phyloP scores from a whole-genome alignment of 2,888 invertebrate species.

The Chaitophorus viminalis region DNA sequence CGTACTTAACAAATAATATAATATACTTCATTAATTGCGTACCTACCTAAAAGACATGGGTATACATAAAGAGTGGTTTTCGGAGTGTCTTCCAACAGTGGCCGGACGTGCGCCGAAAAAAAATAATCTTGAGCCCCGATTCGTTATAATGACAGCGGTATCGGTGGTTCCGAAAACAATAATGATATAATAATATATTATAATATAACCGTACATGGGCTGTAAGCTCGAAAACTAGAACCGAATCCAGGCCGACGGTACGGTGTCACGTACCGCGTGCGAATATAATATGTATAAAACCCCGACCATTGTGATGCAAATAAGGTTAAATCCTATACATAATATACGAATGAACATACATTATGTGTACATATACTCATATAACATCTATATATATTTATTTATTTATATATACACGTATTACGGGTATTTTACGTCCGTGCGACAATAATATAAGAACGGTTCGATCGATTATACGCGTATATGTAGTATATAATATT shows the following conservation, averaged over 20 bases:
- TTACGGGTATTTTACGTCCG: neutral
- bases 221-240: neutral
- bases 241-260: neutral
- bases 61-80: too few species aligned
- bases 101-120: too few species aligned
- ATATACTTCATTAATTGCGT: too few species aligned
- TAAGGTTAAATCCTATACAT: constrained; percentile 1
- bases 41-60: too few species aligned
- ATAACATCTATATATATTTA: too few species aligned
- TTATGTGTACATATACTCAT: neutral
- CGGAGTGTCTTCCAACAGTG: too few species aligned
- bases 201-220: neutral
- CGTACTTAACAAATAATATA: too few species aligned
- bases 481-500: too few species aligned
- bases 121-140: neutral
- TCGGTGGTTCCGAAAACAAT: neutral
- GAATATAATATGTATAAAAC: constrained; percentile 7
- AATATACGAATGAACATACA: neutral
- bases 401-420: neutral
- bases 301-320: constrained; percentile 29
- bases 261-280: neutral
- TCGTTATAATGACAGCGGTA: too few species aligned
- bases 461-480: constrained; percentile 10
- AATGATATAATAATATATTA: neutral
- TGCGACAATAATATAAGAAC: neutral